phyloP scores from a whole-genome alignment of 2,113 vertebrate genomes.

The Machaerirhynchus nigripectus region DNA sequence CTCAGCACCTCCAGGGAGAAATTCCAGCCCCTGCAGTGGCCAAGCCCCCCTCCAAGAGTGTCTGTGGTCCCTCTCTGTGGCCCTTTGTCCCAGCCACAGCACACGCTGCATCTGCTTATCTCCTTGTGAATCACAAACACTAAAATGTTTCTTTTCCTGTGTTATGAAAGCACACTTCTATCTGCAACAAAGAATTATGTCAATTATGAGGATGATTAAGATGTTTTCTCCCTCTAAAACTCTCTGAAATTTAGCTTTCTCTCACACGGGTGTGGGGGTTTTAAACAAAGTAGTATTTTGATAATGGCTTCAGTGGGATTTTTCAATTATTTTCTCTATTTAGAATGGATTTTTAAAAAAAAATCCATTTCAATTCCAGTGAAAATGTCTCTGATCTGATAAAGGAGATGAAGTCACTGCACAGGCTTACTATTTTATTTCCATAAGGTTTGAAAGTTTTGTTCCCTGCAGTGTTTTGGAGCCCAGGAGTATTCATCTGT shows the following conservation, averaged over 20 bases:
- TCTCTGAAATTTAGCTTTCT: neutral
- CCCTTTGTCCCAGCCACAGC: neutral
- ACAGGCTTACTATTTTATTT: conserved; percentile 38
- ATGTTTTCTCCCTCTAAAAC: neutral
- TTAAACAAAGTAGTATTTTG: neutral
- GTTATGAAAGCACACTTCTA: neutral
- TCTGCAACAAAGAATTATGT: neutral
- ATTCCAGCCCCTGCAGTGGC: neutral
- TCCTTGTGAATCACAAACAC: neutral
- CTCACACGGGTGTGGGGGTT: neutral
- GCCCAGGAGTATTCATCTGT: conserved; percentile 37
- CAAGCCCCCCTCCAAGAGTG: neutral
- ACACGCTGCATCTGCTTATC: neutral
- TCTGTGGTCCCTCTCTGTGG: neutral
- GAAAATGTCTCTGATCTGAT: conserved; percentile 69
- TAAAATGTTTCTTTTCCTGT: neutral
- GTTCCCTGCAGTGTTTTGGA: conserved; percentile 49
- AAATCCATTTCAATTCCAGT: conserved; percentile 25
- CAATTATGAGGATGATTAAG: neutral
- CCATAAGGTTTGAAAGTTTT: conserved; percentile 32
- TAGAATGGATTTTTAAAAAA: neutral
- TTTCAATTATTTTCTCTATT: conserved; percentile 28
- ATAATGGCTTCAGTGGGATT: neutral
- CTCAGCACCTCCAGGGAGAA: conserved; percentile 36
- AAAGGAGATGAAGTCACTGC: conserved; percentile 68